Conservation (phyloP, 1,140 invertebrate species). For the silkworm (Bombyx mori) region ASM3026992v2 NC_085132.1:3755501-3756000, state of each 20-base stretch:
- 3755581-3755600: conserved; percentile 83
- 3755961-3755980: conserved; percentile 86
- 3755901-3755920: conserved; percentile 48
- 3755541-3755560: conserved; percentile 67
- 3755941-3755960: conserved; percentile 86
- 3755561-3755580: conserved; percentile 75
- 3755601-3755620: conserved; percentile 61
- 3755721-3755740: conserved; percentile 25
- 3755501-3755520: conserved; percentile 75
- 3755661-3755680: conserved; percentile 81
- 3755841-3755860: conserved; percentile 90
- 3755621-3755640: conserved; percentile 87
- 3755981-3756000: conserved; percentile 91
- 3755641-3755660: conserved; percentile 74
- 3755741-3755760: conserved; percentile 29
- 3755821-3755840: conserved; percentile 82
- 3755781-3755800: conserved; percentile 79
- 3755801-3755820: conserved; percentile 75
- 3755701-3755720: conserved; percentile 71
- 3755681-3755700: conserved; percentile 75
- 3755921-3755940: conserved; percentile 74
- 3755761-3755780: conserved; percentile 77
- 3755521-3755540: conserved; percentile 72
- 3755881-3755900: conserved; percentile 26
- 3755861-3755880: conserved; percentile 60